Base-by-base conservation (phyloP, 2,113 vertebrate species). In the Festucalex cinctus region DNA sequence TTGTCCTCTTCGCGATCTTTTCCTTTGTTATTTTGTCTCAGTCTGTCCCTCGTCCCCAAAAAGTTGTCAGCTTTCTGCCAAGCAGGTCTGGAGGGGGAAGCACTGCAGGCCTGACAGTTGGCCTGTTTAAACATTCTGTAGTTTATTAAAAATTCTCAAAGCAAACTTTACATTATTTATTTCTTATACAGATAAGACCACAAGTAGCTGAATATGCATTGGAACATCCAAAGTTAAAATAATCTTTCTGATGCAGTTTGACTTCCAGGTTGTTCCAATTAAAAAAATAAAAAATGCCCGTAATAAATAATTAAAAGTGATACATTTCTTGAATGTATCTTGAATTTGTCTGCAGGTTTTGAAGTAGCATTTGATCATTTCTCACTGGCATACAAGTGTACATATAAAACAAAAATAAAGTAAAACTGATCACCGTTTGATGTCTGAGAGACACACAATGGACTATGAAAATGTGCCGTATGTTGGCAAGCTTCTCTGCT, bases 71-170 rank as follows among this genome's bases (percentile, higher is more conserved):
- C 17, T 19, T 19, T 36, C 16, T n/a, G 9, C 46, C 46, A 26
- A 56, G 53, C 24, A 16, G 53, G 28, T 2, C 12, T 26, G 13
- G n/a, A n/a, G 75, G 36, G 16, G 62, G 58, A 70, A 80, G 71
- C 46, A 69, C 67, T 63, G 13, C 54, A 5, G 2, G 28, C 53
- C 35, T 53, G 58, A 85, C 64, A 69, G 56, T 61, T 63, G n/a
- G 59, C 36, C 32, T 12, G 19, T 41, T 56, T 56, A 26, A 56
- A 16, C 53, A 56, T 6, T 56, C 24, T 14, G 5, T 1, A 28
- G 24, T 56, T 56, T 2, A 14, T 28, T 14, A 53, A 53, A 53
- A 22, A 24, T 53, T 53, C 49, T 53, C n/a, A 24, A 53, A 24
- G 22, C n/a, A 24, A 53, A 24, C 49, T 48, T 20, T 48, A 19